phyloP scores from a whole-genome alignment of 2,888 invertebrate species.

The Incurvaria masculella region DNA sequence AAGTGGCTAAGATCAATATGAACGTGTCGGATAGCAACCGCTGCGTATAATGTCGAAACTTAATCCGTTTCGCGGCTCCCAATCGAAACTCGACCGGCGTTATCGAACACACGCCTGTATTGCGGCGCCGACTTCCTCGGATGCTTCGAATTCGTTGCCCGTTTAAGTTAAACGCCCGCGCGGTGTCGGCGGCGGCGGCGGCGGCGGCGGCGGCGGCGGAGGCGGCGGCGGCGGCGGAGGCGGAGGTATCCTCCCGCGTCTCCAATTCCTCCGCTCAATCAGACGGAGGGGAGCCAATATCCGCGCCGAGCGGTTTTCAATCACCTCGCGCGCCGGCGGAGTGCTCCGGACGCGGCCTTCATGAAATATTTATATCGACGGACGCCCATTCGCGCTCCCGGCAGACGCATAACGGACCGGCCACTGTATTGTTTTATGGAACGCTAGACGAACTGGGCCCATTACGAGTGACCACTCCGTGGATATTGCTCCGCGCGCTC shows the following conservation, averaged over 20 bases:
- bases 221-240: neutral
- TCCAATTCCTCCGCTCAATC: neutral
- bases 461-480: no score
- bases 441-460: neutral
- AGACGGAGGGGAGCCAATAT: neutral
- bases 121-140: neutral
- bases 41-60: no score
- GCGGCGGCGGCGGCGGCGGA: neutral
- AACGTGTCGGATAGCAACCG: no score
- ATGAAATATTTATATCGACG: neutral
- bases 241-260: neutral
- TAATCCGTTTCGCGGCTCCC: no score
- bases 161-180: neutral
- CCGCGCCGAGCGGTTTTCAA: neutral
- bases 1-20: no score
- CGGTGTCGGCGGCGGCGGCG: neutral
- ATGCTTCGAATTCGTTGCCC: neutral
- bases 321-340: neutral
- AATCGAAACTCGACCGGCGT: no score
- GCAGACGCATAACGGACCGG: conserved; percentile 37
- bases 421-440: conserved; percentile 49
- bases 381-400: conserved; percentile 22
- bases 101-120: no score
- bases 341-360: neutral
- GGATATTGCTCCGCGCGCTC: no score